Conservation (phyloP, 2,888 invertebrate species). For the Sepiola atlantica region DNA sequence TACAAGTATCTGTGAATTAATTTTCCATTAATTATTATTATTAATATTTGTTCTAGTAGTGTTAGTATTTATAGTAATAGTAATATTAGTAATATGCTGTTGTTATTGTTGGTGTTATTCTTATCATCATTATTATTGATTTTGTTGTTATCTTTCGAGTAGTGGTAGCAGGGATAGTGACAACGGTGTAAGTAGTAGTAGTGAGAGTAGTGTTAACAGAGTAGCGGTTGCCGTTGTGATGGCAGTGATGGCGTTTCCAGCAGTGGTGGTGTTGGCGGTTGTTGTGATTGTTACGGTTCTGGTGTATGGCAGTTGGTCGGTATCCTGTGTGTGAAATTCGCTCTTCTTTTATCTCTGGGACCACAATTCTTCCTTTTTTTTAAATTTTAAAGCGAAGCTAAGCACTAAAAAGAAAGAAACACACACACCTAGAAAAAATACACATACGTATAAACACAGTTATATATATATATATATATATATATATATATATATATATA, state of each 20-base stretch:
- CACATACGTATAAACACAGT: neutral
- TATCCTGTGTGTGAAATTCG: neutral
- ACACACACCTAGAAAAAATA: neutral
- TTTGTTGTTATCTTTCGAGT: neutral
- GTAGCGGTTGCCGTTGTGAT: neutral
- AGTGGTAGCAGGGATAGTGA: neutral
- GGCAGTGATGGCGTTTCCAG: neutral
- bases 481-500: neutral
- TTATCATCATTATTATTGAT: constrained; percentile 8
- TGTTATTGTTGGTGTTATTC: neutral
- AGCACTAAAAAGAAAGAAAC: neutral
- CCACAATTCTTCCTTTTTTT: neutral
- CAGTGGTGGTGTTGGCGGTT: neutral
- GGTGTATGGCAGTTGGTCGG: neutral
- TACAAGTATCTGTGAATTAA: too few species aligned
- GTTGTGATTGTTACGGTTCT: constrained; percentile 8
- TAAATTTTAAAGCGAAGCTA: neutral
- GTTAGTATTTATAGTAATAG: too few species aligned
- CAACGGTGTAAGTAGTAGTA: neutral
- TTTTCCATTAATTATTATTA: too few species aligned
- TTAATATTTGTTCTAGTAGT: too few species aligned
- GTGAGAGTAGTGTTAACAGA: neutral
- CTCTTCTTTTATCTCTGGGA: constrained; percentile 11
- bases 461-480: neutral
- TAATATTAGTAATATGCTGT: neutral